Conservation (phyloP, 2,888 invertebrate genomes). For the Chrysolina oricalcia region DNA sequence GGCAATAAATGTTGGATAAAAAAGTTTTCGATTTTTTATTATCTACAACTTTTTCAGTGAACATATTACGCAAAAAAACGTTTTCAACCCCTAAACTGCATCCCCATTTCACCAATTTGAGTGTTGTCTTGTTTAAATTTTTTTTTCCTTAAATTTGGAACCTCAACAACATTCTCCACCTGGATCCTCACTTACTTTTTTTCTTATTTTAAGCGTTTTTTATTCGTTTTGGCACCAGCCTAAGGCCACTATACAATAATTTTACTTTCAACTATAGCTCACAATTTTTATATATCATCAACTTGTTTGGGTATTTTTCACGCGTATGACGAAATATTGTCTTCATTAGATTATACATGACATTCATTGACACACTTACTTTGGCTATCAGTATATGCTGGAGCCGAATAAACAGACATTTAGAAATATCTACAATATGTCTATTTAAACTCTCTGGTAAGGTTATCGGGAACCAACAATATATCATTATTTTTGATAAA, state of each 20-base stretch:
- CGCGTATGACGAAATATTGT: slow-evolving; percentile 2
- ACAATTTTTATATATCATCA: neutral
- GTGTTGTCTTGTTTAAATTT: too few species aligned
- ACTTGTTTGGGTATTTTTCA: neutral
- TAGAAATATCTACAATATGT: slow-evolving; percentile 23
- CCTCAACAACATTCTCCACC: too few species aligned
- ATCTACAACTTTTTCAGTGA: too few species aligned
- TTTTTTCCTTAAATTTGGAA: too few species aligned
- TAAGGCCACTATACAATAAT: neutral
- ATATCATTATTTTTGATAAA: slow-evolving; percentile 26
- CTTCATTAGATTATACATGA: neutral
- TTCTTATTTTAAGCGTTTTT: too few species aligned
- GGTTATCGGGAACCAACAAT: slow-evolving; percentile 35
- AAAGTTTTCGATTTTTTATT: too few species aligned
- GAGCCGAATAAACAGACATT: slow-evolving; percentile 25
- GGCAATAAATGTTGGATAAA: too few species aligned
- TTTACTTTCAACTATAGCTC: neutral
- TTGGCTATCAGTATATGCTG: slow-evolving; percentile 17
- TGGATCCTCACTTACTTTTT: too few species aligned
- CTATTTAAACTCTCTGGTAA: slow-evolving; percentile 28
- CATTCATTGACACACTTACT: slow-evolving; percentile 20
- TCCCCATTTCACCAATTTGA: too few species aligned
- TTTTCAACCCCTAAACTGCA: too few species aligned
- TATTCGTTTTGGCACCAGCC: too few species aligned
- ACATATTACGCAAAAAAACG: too few species aligned